Evolutionary conservation across 2,797 vertebrate genomes (phyloP).

Genomic region (Rhinoraja longicauda): DNA sequence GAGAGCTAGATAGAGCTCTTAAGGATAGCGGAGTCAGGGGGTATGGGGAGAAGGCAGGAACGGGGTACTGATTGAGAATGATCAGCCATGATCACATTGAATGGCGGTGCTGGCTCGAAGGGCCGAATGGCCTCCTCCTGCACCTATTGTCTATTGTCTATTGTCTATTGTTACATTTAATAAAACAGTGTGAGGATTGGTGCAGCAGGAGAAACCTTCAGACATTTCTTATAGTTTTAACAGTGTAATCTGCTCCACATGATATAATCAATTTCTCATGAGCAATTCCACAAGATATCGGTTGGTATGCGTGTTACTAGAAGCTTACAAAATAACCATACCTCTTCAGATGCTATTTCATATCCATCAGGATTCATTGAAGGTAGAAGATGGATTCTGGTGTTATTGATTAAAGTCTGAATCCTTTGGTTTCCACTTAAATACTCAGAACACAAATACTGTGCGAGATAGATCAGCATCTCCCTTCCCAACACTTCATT

Average conservation of each 20-base stretch:
- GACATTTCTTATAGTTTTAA: neutral
- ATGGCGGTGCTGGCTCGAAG: too few species aligned
- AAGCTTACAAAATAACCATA: conserved; percentile 50
- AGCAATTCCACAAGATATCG: neutral
- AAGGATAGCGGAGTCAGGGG: too few species aligned
- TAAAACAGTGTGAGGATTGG: neutral
- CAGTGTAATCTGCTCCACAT: neutral
- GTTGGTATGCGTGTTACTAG: neutral
- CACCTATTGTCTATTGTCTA: too few species aligned
- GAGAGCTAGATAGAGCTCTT: too few species aligned
- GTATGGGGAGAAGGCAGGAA: too few species aligned
- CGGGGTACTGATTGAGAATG: too few species aligned
- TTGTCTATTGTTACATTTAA: too few species aligned
- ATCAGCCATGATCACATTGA: too few species aligned
- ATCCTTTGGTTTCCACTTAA: conserved; percentile 74
- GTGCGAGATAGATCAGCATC: conserved; percentile 82
- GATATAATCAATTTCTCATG: neutral
- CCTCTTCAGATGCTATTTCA: conserved; percentile 86
- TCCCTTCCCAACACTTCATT: conserved; percentile 92
- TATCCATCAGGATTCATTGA: conserved; percentile 98
- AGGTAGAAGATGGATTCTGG: conserved; percentile 86
- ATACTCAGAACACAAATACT: conserved; percentile 91
- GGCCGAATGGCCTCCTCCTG: too few species aligned
- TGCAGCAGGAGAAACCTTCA: neutral
- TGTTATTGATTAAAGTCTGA: conserved; percentile 82